Evolutionary conservation across 2,797 vertebrate species (phyloP), one percentile per base, ranked within the genome.

Genomic region (Aphelocoma californica): DNA sequence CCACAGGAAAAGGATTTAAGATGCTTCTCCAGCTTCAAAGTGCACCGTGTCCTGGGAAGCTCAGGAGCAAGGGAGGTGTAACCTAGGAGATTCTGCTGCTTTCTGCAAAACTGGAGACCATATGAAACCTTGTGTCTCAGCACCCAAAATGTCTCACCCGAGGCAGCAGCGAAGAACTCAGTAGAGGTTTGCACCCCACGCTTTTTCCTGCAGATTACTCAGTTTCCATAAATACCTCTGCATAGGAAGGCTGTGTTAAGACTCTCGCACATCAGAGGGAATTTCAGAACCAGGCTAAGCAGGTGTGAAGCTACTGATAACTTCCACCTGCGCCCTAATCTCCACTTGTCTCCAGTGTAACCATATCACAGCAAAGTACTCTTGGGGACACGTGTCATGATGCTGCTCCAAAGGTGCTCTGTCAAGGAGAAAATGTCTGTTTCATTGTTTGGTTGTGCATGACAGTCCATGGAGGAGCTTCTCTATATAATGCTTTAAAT

Each of bases 401-500:
- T 65, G 62, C 51, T 77, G 36, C 88, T 88, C 7, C 7, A 72
- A 72, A 94, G 51, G 38, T 13, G 21, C 42, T 56, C 71, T 70
- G 53, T 57, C 64, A 51, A 81, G 51, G 88, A 84, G 88, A 90
- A 95, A 94, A 81, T 42, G 20, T 64, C 83, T 80, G 40, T 70
- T 85, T 36, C 67, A 38, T 80, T 91, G 78, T 87, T 88, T 28
- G 34, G 38, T 48, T 84, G 61, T n/a, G 73, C 38, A 80, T 31
- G 82, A 19, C 70, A 87, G 70, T 64, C 71, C 77, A 31, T 61
- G 57, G 69, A 92, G 71, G 28, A 84, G 8, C 50, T 93, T 62
- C 92, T 57, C 48, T 84, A 12, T 61, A 18, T 10, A 64, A 73
- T 12, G 21, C 38, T 95, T 92, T 83, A 86, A 95, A 96, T 83